Evolutionary conservation across 1,140 invertebrate species (phyloP), one percentile per base, ranked within the genome.

Genomic region (Zophobas morio): DNA sequence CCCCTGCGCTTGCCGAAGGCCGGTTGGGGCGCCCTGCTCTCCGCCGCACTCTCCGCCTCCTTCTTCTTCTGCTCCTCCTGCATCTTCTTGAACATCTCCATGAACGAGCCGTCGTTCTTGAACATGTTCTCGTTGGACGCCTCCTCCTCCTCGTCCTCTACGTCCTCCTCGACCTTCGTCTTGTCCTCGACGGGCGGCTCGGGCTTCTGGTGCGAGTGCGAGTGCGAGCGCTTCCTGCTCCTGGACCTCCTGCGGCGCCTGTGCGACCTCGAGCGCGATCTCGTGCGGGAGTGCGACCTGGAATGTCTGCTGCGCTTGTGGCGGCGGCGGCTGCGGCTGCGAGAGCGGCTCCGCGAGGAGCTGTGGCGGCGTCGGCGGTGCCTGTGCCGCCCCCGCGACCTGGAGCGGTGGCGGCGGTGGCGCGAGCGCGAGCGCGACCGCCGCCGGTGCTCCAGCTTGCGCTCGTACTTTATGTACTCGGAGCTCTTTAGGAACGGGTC

Each of bases 81-180:
- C 92, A 96, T 93, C 84, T 94, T 95, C 86, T 96, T 96, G 83
- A 96, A 96, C 89, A 95, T 93, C 85, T 96, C 95, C 84, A 96
- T 89, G 83, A 96, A 96, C 71, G 94, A 95, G 6, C 95, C 95
- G 85, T 96, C 95, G 84, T 96, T 96, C 81, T 92, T 92, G 81
- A 94, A 94, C 1, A 90, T 90, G 82, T 92, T 92, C n/a, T 89
- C 85, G 49, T 88, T 88, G 0, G 82, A 77, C 6, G 84, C 79
- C 47, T 82, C 73, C 3, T 84, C 73, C 1, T 84, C 72, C 47
- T 84, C 82, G n/a, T 83, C 82, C 0, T 84, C 74, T n/a, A 80
- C 79, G 35, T 80, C 81, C 37, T 77, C 56, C 20, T 82, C 81
- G 1, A 81, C 82, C 39, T 86, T 85, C 47, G 84, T 75, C 53